These are phyloP conservation scores for Coreius guichenoti DNA, from an alignment of 2,797 vertebrate species.

Conservation along the genomic window DNA sequence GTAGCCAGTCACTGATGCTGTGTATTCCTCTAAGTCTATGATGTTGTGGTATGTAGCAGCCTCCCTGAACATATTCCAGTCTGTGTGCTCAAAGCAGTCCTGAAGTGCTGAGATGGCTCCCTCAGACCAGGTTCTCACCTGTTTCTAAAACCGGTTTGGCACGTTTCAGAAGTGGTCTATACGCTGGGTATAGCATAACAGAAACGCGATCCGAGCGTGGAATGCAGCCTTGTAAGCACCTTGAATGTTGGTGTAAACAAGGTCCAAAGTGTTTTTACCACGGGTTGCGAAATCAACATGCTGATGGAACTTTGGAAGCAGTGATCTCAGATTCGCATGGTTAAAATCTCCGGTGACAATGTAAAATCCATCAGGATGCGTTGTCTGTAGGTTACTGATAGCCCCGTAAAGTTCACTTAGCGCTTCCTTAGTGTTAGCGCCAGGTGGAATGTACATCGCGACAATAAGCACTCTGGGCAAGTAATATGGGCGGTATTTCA, in stretches of 20 bases:
- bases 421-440: too few species aligned
- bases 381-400: too few species aligned
- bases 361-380: background rate
- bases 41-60: background rate
- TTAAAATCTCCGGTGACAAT: background rate
- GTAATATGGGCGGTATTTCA: too few species aligned
- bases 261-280: too few species aligned
- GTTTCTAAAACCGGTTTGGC: background rate
- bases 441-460: too few species aligned
- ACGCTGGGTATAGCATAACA: background rate
- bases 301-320: background rate
- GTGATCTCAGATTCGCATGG: background rate
- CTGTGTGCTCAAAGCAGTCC: background rate
- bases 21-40: background rate
- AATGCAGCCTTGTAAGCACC: background rate
- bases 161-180: background rate
- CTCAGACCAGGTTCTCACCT: background rate
- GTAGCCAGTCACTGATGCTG: background rate
- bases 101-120: background rate
- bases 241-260: background rate
- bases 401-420: background rate
- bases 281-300: background rate
- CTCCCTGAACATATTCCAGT: background rate
- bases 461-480: too few species aligned
- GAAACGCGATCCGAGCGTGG: background rate